Conservation (phyloP, 2,888 invertebrate species). For the Neoaliturus tenellus region DNA sequence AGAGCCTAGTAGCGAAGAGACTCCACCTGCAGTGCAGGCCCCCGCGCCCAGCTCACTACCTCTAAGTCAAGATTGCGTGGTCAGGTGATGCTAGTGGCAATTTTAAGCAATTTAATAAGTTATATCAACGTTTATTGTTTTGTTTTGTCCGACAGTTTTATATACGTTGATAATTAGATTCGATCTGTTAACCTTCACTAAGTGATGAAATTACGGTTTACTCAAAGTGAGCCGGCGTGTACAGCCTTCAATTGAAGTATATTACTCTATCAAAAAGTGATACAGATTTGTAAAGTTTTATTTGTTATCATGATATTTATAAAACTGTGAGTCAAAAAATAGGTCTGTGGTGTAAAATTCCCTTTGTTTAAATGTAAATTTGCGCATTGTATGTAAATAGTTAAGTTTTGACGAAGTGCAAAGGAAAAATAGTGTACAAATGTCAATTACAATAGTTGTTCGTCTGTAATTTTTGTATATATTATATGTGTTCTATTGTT, state of each 20-base stretch:
- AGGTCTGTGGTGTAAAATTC: constrained; percentile 52
- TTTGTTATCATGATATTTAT: constrained; percentile 59
- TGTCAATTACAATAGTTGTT: constrained; percentile 75
- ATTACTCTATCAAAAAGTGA: constrained; percentile 58
- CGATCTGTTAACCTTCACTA: constrained; percentile 64
- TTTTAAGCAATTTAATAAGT: constrained; percentile 54
- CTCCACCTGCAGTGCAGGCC: constrained; percentile 25
- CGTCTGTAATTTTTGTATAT: constrained; percentile 76
- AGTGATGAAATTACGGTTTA: constrained; percentile 63
- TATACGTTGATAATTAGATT: constrained; percentile 55
- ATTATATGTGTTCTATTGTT: constrained; percentile 73
- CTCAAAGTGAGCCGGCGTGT: constrained; percentile 65
- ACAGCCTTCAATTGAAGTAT: constrained; percentile 60
- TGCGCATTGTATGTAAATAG: constrained; percentile 67
- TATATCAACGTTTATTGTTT: constrained; percentile 58
- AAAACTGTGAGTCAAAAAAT: constrained; percentile 53
- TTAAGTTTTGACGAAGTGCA: constrained; percentile 60
- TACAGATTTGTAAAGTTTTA: constrained; percentile 58
- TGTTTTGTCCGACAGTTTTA: constrained; percentile 61
- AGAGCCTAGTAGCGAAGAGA: constrained; percentile 28
- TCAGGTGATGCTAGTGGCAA: constrained; percentile 84
- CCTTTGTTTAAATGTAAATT: constrained; percentile 64
- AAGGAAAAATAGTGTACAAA: constrained; percentile 73
- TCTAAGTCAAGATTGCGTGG: constrained; percentile 89
- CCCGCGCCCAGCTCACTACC: constrained; percentile 73